A percentile compares a stretch with the other conserved stretches of the same genome.
These are phyloP conservation scores for Nicator chloris DNA, from an alignment of 2,113 vertebrate species.

Conservation along the genomic window DNA sequence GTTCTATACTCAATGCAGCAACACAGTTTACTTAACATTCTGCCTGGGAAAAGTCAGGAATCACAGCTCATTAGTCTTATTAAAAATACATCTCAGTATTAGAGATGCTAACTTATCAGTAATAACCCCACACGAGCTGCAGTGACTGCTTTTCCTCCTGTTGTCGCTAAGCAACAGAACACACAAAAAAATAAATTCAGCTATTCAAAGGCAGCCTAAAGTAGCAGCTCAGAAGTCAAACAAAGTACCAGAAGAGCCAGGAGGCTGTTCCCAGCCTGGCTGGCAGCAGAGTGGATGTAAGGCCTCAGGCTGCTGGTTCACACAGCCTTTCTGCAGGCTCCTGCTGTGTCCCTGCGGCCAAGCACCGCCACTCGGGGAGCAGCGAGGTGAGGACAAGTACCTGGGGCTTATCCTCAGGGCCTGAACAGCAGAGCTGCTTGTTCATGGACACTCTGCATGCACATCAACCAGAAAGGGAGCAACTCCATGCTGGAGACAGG, in stretches of 20 bases:
- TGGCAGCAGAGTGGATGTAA: background rate
- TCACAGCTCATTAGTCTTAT: background rate
- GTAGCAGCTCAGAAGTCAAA: constrained; percentile 37
- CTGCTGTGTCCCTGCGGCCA: fast-evolving
- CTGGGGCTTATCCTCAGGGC: fast-evolving
- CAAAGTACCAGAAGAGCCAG: constrained; percentile 19
- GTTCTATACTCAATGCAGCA: background rate
- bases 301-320: background rate
- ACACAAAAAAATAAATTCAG: constrained; percentile 63
- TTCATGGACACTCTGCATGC: fast-evolving
- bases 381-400: background rate
- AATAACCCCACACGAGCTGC: constrained; percentile 42
- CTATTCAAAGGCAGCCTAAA: constrained; percentile 50
- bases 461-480: background rate
- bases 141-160: constrained; percentile 29
- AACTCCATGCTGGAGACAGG: fast-evolving
- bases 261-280: background rate
- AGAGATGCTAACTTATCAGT: constrained; percentile 33
- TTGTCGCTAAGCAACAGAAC: constrained; percentile 64
- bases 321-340: background rate
- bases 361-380: fast-evolving
- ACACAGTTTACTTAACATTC: background rate
- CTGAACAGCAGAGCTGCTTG: background rate
- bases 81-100: constrained; percentile 25
- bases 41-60: background rate